Evolutionary conservation across 2,888 invertebrate genomes (phyloP).

Genomic region (Ormyrus thymus): DNA sequence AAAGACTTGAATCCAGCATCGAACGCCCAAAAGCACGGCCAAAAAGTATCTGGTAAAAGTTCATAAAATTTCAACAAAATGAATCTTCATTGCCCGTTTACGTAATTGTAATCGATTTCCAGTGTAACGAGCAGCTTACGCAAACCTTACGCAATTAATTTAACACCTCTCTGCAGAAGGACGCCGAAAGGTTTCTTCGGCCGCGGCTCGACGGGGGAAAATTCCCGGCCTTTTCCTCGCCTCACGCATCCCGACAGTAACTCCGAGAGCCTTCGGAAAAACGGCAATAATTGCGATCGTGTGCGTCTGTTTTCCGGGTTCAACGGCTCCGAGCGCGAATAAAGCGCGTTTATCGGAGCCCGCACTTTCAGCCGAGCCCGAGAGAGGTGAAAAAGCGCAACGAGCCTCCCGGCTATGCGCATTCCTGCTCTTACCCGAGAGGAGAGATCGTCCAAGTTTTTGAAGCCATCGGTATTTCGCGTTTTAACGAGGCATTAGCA

Average conservation of each 20-base stretch:
- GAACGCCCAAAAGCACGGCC: too few relatives aligned
- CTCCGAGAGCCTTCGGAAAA: neutral
- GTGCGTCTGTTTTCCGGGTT: constrained; percentile 29
- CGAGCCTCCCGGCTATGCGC: too few relatives aligned
- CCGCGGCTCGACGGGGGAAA: too few relatives aligned
- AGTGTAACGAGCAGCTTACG: constrained; percentile 33
- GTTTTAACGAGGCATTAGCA: too few relatives aligned
- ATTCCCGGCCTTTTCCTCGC: neutral
- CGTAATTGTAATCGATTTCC: constrained; percentile 46
- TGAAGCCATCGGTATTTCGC: too few relatives aligned
- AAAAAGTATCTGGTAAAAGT: neutral
- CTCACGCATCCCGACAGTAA: constrained; percentile 7
- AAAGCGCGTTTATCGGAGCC: neutral
- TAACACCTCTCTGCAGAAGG: constrained; percentile 22
- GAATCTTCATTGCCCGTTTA: constrained; percentile 45
- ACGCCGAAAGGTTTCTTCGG: neutral
- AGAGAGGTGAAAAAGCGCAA: too few relatives aligned
- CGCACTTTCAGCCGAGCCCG: too few relatives aligned
- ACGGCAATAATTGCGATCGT: constrained; percentile 7
- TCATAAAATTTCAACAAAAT: constrained; percentile 44
- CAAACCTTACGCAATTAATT: constrained; percentile 42
- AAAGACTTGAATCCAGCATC: too few relatives aligned
- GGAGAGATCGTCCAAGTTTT: too few relatives aligned
- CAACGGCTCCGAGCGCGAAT: neutral
- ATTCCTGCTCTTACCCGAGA: too few relatives aligned